These are phyloP conservation scores for Amphiprion percula DNA, from an alignment of 2,113 vertebrate species.

Conservation along the genomic window DNA sequence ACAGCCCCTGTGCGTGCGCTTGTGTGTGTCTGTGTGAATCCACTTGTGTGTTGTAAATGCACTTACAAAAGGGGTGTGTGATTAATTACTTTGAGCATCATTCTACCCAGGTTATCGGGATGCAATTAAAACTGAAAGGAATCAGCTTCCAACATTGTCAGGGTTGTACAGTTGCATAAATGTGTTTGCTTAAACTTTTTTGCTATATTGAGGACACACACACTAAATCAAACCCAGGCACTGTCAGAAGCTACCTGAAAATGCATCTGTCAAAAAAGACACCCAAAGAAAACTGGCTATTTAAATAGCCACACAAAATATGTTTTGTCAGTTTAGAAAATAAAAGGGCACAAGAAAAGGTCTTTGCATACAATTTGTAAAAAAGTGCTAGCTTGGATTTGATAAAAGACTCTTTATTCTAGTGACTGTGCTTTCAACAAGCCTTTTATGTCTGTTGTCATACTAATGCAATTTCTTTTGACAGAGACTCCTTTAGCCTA, in stretches of 20 bases:
- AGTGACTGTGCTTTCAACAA: conserved; percentile 66
- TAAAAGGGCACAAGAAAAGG: conserved; percentile 49
- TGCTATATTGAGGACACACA: conserved; percentile 26
- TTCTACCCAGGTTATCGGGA: conserved; percentile 54
- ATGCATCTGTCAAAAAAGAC: conserved; percentile 42
- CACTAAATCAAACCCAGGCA: conserved; percentile 45
- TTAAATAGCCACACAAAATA: conserved; percentile 45
- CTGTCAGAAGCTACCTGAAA: conserved; percentile 40
- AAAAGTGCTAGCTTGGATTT: conserved; percentile 48
- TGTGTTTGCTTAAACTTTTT: conserved; percentile 16
- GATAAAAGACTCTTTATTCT: conserved; percentile 72
- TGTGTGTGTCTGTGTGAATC: conserved; percentile 35
- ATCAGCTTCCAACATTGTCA: conserved; percentile 26
- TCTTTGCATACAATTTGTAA: conserved; percentile 61
- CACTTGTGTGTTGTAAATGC: conserved; percentile 41
- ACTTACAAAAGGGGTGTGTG: conserved; percentile 52
- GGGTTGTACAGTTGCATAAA: conserved; percentile 31
- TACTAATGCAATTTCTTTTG: conserved; percentile 70
- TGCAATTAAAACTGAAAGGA: conserved; percentile 68
- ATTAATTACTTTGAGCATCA: conserved; percentile 69
- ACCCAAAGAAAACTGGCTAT: conserved; percentile 27
- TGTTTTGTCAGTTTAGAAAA: conserved; percentile 55
- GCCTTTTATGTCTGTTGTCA: conserved; percentile 71
- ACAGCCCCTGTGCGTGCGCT: conserved; percentile 11
- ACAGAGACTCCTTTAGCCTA: conserved; percentile 66